Base-by-base conservation (phyloP, 1,140 invertebrate genomes). In the Caerostris darwini region DNA sequence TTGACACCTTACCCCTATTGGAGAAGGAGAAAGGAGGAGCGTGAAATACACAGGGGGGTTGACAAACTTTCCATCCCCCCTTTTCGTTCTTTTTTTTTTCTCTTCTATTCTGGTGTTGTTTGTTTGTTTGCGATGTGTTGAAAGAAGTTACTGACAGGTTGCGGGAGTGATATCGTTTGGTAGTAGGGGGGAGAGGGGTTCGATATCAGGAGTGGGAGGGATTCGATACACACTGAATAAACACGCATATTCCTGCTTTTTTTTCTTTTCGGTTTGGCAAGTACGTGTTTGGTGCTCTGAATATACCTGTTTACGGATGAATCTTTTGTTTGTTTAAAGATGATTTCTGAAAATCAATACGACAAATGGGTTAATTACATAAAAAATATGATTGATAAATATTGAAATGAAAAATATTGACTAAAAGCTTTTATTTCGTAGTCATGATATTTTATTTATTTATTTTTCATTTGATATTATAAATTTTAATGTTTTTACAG, bases 161-260 rank as follows among this genome's bases (percentile, higher is more conserved):
- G 82, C n/a, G 82, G 82, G 82, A 57, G 56, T 83, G 82, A 83
- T 83, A 83, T 83, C 54, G 71, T 77, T 77, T 77, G 82, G 82
- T 14, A 8, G 82, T 64, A 10, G 8, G n/a, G 17, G 54, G 54
- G 53, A 12, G 7, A n/a, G 54, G 14, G 82, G n/a, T 77, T 77
- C 19, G 71, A 77, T 77, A 10, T 12, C 10, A 34, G 34, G 71
- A 12, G 71, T 12, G 12, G 71, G 71, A 77, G 50, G 71, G 71
- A 50, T 50, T 10, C 12, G 10, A 64, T 17, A 17, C 14, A 64
- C 12, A 17, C 12, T 19, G 34, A 34, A 50, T 50, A 50, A 77
- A 50, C 50, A 50, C 50, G 71, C 50, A 77, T 19, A 34, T 77
- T 77, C 10, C 61, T 12, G 5, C 34, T 77, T 34, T 77, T 77